Evolutionary conservation across 2,113 vertebrate species (phyloP).

Genomic region (Ondatra zibethicus): DNA sequence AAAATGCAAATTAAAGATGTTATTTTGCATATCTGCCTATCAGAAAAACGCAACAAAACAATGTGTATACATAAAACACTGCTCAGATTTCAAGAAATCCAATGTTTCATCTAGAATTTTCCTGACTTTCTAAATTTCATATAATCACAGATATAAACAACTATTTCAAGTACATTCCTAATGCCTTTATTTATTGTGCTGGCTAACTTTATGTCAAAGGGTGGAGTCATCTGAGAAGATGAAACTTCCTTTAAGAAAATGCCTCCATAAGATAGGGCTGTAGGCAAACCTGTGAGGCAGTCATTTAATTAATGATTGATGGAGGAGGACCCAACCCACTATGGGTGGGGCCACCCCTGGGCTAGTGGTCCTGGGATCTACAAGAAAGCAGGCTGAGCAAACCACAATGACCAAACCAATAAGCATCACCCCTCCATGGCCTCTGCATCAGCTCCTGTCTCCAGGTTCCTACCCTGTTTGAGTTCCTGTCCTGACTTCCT

Average conservation of each 20-base stretch:
- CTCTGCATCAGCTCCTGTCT: not conserved
- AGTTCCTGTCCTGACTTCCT: not conserved
- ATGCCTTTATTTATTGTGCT: not conserved
- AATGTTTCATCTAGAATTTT: not conserved
- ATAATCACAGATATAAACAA: not conserved
- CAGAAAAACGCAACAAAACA: not conserved
- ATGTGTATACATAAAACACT: not conserved
- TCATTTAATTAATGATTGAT: not conserved
- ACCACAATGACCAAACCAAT: not conserved
- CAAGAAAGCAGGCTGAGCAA: not conserved
- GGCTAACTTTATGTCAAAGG: not conserved
- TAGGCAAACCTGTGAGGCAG: not conserved
- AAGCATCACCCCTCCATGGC: not conserved
- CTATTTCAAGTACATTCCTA: not conserved
- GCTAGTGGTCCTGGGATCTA: not conserved
- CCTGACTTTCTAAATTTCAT: not conserved
- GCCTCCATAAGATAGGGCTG: not conserved
- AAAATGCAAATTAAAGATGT: not conserved
- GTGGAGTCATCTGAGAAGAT: not conserved
- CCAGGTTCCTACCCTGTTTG: not conserved
- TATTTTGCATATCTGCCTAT: not conserved
- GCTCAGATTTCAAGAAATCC: not conserved
- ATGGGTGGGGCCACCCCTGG: not conserved
- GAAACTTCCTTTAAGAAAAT: not conserved
- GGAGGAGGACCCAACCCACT: not conserved